Evolutionary conservation across 35 echinoderm and acorn worm species (phyloP).

Genomic region (Heliocidaris tuberculata): DNA sequence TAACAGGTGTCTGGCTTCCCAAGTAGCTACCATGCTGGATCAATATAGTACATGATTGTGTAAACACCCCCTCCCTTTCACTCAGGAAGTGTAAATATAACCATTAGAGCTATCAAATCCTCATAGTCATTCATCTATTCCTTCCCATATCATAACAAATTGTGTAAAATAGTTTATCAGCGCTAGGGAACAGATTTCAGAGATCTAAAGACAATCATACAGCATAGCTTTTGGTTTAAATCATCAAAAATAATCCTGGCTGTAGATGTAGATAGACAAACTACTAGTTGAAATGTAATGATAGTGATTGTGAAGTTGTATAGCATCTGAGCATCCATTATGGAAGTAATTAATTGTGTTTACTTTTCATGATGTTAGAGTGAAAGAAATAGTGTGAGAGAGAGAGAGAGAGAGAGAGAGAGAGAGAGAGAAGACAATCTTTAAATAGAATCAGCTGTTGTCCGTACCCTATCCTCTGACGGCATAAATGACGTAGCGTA

Average conservation of each 20-base stretch:
- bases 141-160: no score
- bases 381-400: not conserved
- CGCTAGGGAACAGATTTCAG: not conserved
- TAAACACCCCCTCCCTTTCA: not conserved
- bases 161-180: not conserved
- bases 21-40: not conserved
- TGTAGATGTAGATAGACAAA: not conserved
- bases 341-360: not conserved
- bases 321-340: not conserved
- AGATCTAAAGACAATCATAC: not conserved
- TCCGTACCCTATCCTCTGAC: not conserved
- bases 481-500: not conserved
- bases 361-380: not conserved
- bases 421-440: not conserved
- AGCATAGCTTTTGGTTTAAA: no score
- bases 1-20: not conserved
- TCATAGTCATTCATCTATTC: no score
- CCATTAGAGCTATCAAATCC: not conserved
- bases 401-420: not conserved
- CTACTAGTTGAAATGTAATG: not conserved
- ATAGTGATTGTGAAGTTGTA: not conserved
- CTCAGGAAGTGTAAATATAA: not conserved
- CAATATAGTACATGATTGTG: not conserved
- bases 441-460: not conserved
- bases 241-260: not conserved